Conservation (phyloP, 2,113 vertebrate genomes). For the Eleginops maclovinus region DNA sequence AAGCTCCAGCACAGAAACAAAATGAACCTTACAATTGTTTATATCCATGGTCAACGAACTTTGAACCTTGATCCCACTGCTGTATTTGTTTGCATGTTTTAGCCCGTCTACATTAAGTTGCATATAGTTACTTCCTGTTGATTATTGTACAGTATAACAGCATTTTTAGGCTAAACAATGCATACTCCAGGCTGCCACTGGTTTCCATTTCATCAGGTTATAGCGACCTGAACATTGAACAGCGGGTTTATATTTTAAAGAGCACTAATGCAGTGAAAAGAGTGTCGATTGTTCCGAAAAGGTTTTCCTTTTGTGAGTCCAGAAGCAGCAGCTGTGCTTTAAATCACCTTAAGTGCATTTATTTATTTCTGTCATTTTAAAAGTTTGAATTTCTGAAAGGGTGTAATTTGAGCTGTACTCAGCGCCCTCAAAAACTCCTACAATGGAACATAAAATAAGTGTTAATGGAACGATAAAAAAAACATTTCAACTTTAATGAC, state of each 20-base stretch:
- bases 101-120: not conserved
- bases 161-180: not conserved
- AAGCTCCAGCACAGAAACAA: not conserved
- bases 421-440: not conserved
- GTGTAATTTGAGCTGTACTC: not conserved
- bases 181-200: not conserved
- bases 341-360: not conserved
- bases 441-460: not conserved
- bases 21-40: not conserved
- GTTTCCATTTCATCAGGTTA: not conserved
- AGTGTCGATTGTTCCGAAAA: not conserved
- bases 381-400: not conserved
- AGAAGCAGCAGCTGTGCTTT: not conserved
- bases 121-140: not conserved
- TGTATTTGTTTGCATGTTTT: not conserved
- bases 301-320: not conserved
- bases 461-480: not conserved
- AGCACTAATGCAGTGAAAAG: not conserved
- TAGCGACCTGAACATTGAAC: not conserved
- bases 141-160: not conserved
- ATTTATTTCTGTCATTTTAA: not conserved
- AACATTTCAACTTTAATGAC: not conserved
- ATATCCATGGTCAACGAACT: too few species aligned
- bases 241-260: not conserved
- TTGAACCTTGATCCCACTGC: not conserved